Conservation (phyloP, 92 coral and sea anemone genomes). For the Diadumene lineata region DNA sequence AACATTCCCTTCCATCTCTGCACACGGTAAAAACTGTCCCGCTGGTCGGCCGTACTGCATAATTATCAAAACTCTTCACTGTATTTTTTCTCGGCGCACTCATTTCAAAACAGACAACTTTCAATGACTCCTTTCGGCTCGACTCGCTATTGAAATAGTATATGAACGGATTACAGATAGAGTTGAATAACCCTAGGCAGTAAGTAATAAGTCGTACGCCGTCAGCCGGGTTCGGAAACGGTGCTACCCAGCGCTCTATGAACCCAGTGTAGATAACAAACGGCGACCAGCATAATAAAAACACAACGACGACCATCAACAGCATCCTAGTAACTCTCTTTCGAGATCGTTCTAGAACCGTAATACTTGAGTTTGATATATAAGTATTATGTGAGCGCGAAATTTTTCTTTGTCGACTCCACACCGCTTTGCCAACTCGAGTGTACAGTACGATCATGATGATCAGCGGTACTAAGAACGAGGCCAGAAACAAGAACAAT, state of each 20-base stretch:
- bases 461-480: conserved; percentile 63
- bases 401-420: conserved; percentile 81
- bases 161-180: conserved; percentile 79
- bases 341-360: conserved; percentile 56
- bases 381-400: conserved; percentile 63
- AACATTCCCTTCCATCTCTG: conserved; percentile 18
- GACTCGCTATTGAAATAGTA: conserved; percentile 76
- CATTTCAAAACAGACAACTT: conserved; percentile 62
- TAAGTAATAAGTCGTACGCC: conserved; percentile 55
- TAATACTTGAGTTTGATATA: conserved; percentile 36
- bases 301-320: conserved; percentile 64
- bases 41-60: not conserved
- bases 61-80: not conserved
- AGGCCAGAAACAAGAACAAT: conserved; percentile 61
- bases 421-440: conserved; percentile 75
- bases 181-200: conserved; percentile 71
- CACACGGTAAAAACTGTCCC: conserved; percentile 18
- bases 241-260: conserved; percentile 75
- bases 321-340: conserved; percentile 75
- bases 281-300: conserved; percentile 72
- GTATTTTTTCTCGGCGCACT: conserved; percentile 4
- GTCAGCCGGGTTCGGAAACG: conserved; percentile 83
- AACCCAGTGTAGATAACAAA: conserved; percentile 74
- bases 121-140: conserved; percentile 65
- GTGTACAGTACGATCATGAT: conserved; percentile 63